Base-by-base conservation (phyloP, 1,140 invertebrate genomes). In the Hestina assimilis region DNA sequence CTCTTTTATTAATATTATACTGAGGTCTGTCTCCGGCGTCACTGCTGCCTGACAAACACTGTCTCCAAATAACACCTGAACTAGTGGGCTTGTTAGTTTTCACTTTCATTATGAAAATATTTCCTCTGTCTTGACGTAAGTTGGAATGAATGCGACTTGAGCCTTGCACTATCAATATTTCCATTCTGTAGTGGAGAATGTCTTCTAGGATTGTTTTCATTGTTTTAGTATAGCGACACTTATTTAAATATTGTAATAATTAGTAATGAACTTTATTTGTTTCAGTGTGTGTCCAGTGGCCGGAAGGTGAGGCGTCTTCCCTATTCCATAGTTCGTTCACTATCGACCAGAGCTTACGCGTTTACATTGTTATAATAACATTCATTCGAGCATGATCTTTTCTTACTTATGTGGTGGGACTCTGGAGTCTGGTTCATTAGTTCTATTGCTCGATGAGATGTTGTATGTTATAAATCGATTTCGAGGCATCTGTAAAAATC, bases 261-360 rank as follows among this genome's bases (percentile, higher is more conserved):
- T 31, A 28, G 53, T 52, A 23, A 28, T 14, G 23, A 28, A 20
- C 0, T 38, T 60, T 64, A 87, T 87, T 87, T 93, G 91, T 93
- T 93, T 79, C 93, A 93, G 94, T 96, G 81, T 95, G 94, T 90
- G 94, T 95, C 81, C 95, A 95, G 87, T 96, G 95, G 95, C 94
- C 95, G 70, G 94, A 95, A 92, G 93, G 93, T 94, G 92, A 92
- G 93, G 70, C 45, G 38, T 33, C 50, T 64, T 48, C 45, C 20
- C 47, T 46, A 56, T 55, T 64, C 66, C 42, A 9, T 58, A 63
- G 52, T 60, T 59, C 52, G 54, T 72, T 69, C 58, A 56, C 60
- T 62, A 57, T 68, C 73, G 72, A 80, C 63, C 58, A 70, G 66
- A 73, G 75, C 80, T 83, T 86, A 19, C 70, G 78, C 78, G 78